Evolutionary conservation across 2,888 invertebrate species (phyloP), one percentile per base, ranked within the genome.

Genomic region (Pseudococcus jackbeardsleyi): DNA sequence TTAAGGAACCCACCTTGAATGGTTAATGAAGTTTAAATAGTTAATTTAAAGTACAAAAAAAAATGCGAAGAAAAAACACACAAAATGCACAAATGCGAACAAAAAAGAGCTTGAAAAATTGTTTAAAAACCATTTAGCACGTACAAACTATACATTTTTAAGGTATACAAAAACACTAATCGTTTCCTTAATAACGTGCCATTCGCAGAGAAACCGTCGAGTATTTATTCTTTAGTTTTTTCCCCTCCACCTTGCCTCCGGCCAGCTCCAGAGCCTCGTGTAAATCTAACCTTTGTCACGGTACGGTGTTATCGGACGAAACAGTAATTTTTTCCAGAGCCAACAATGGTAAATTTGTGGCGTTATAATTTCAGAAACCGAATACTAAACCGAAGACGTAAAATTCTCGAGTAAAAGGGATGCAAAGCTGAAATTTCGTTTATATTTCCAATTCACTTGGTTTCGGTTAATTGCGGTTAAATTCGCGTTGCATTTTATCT

Each of bases 41-140:
- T 42, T 82, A 82, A 82, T 42, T 46, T 42, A 19, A 33, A n/a
- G 42, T 46, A 82, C 79, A 42, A 42, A 46, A 72, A 82, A 46
- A 42, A 42, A 42, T 8, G 3, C 0, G 7, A 9, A 5, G 7
- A 42, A 42, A 42, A 42, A 6, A 42, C 42, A 42, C 42, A 42
- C 42, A 42, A 42, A 82, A 46, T 46, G 15, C 79, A 82, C 79
- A 82, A 82, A 82, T 33, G 33, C 79, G 79, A 19, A 19, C 46
- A 46, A 42, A 17, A 72, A 72, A 72, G 33, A 46, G 46, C 77
- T 42, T 42, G 46, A 46, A 46, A 82, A 82, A 82, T 82, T 82
- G 79, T 82, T 82, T 46, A 82, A 46, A 82, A 77, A 77, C 42
- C 46, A 82, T 82, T 82, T 46, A 82, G 79, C 79, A 82, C 79